phyloP scores from a whole-genome alignment of 1,140 invertebrate species.

The Diuraphis noxia region DNA sequence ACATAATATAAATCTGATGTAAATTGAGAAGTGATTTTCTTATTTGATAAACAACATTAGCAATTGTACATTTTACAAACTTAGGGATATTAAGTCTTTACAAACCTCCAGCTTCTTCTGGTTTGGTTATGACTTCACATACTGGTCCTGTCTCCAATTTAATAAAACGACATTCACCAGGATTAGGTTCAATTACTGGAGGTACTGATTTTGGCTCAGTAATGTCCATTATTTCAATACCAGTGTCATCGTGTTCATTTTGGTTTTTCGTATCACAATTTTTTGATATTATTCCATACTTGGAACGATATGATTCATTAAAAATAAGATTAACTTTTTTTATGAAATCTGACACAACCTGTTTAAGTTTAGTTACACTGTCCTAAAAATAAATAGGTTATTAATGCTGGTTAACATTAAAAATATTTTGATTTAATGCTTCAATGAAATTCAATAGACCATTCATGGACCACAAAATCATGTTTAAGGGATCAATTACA shows the following conservation, averaged over 20 bases:
- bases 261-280: not conserved
- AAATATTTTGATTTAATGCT: no score
- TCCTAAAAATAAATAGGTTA: slow-evolving; percentile 14
- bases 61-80: not conserved
- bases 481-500: no score
- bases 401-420: no score
- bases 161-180: not conserved
- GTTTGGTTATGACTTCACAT: slow-evolving; percentile 12
- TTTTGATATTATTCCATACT: not conserved
- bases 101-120: slow-evolving; percentile 51
- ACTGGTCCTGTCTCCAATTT: not conserved
- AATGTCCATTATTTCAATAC: not conserved
- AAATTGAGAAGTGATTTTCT: not conserved
- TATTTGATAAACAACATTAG: not conserved
- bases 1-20: not conserved
- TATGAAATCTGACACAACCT: not conserved
- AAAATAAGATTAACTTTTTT: not conserved
- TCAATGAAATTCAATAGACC: no score
- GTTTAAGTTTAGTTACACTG: not conserved
- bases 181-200: not conserved
- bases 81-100: not conserved
- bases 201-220: not conserved
- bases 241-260: not conserved
- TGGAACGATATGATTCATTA: not conserved
- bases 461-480: no score